A percentile compares a stretch with the other conserved stretches of the same genome.
Evolutionary conservation across 2,797 vertebrate species (phyloP).

Genomic region (Hippocampus kuda): DNA sequence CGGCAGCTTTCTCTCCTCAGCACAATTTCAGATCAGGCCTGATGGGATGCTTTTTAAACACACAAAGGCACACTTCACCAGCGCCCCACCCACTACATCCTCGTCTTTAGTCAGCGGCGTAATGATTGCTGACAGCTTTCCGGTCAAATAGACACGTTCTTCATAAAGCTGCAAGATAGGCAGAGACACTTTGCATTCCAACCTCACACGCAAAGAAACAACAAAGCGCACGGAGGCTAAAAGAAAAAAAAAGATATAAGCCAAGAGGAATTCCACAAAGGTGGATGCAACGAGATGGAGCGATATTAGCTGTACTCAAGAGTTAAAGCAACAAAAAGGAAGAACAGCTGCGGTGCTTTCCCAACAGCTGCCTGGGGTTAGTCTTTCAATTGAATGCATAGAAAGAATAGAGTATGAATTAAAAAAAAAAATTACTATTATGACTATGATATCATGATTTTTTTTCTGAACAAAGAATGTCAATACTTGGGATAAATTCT

Average conservation of each 20-base stretch:
- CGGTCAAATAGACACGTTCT: constrained; percentile 60
- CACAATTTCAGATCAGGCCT: neutral
- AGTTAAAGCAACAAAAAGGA: neutral
- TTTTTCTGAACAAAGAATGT: neutral
- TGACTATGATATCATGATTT: no score
- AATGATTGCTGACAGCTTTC: constrained; percentile 65
- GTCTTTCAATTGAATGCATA: neutral
- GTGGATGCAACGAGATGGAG: constrained; percentile 7
- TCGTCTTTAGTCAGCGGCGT: constrained; percentile 26
- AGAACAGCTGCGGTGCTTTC: neutral
- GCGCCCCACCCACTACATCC: neutral
- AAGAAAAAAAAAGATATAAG: constrained; percentile 1
- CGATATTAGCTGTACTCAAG: neutral
- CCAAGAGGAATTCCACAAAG: constrained; percentile 23
- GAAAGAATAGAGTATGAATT: neutral
- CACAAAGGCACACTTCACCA: constrained; percentile 1
- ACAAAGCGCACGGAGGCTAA: neutral
- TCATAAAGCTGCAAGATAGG: constrained; percentile 53
- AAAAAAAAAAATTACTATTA: no score
- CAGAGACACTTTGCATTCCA: constrained; percentile 53
- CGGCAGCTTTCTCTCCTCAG: neutral
- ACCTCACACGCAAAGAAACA: constrained; percentile 16
- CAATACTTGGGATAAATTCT: neutral
- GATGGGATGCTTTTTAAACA: constrained; percentile 4
- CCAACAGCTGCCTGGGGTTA: neutral